These are phyloP conservation scores for Asarcornis scutulata DNA, from an alignment of 2,113 vertebrate species.

Conservation along the genomic window DNA sequence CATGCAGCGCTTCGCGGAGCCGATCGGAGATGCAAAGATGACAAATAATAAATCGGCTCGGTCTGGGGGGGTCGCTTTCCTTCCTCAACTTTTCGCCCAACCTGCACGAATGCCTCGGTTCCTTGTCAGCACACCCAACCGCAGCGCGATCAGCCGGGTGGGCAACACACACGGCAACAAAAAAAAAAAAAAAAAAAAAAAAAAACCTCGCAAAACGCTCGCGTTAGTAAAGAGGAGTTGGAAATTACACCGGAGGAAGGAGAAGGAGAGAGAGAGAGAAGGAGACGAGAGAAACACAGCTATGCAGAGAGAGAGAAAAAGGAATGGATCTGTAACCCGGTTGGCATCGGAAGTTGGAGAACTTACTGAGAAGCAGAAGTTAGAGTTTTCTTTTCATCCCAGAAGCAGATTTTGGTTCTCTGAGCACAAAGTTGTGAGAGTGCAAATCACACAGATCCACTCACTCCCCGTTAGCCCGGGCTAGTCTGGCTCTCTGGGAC, in stretches of 20 bases:
- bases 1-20: slow-evolving; percentile 34
- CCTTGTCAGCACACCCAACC: not conserved
- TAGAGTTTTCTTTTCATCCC: slow-evolving; percentile 74
- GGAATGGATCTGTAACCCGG: slow-evolving; percentile 33
- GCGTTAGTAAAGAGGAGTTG: not conserved
- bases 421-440: slow-evolving; percentile 65
- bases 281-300: not conserved
- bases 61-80: not conserved
- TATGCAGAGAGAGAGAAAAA: slow-evolving; percentile 50
- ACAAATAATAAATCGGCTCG: slow-evolving; percentile 47
- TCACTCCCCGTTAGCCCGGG: slow-evolving; percentile 66
- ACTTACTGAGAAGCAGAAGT: slow-evolving; percentile 80
- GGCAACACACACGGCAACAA: slow-evolving; percentile 3
- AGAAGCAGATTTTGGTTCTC: slow-evolving; percentile 58
- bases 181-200: not conserved
- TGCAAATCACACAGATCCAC: slow-evolving; percentile 41
- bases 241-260: slow-evolving; percentile 46
- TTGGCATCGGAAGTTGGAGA: slow-evolving; percentile 60
- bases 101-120: not conserved
- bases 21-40: slow-evolving; percentile 28
- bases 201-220: not conserved
- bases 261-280: not conserved
- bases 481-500: slow-evolving; percentile 65
- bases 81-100: slow-evolving; percentile 33
- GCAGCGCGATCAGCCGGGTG: not conserved